Evolutionary conservation across 2,113 vertebrate genomes (phyloP), one percentile per base, ranked within the genome.

Genomic region (Cyprinus carpio): DNA sequence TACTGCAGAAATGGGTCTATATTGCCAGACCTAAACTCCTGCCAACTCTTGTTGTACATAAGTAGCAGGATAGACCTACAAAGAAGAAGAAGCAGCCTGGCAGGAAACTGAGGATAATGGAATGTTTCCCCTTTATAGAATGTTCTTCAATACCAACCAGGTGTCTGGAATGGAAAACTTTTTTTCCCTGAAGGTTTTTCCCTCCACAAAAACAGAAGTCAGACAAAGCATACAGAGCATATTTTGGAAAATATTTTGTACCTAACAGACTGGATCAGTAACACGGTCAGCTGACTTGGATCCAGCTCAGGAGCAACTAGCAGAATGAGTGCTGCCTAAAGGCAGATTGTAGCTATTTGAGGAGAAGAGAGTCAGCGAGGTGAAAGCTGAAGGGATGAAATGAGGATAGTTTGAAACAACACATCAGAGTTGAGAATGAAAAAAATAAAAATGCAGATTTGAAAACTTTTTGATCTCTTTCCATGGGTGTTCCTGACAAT

Each of bases 21-120:
- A 54, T 29, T 46, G 43, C 43, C 72, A 49, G 23, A 64, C 15
- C 18, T 16, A 40, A 64, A 40, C 6, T 37, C 6, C n/a, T 23
- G 60, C 37, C 37, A 49, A 65, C 25, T 62, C 54, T 56, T 56
- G 25, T 43, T 74, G 37, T 4, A 12, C 11, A 31, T 40, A 40
- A 5, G 37, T 20, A 60, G 27, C 18, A 34, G 31, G 23, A 67
- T 60, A 88, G 72, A 67, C 60, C 65, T 81, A 60, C n/a, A 54
- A 89, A 86, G n/a, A n/a, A n/a, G n/a, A n/a, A 56, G 20, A 77
- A 89, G 43, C 86, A 87, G 37, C 25, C 27, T 5, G 20, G 85
- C 84, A 91, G 89, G 90, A 94, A 90, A 89, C 86, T 82, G 56
- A 60, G 81, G 85, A 92, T 91, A 92, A 92, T 87, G 82, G 27